phyloP scores from a whole-genome alignment of 1,140 invertebrate genomes.

The Lycorma delicatula region DNA sequence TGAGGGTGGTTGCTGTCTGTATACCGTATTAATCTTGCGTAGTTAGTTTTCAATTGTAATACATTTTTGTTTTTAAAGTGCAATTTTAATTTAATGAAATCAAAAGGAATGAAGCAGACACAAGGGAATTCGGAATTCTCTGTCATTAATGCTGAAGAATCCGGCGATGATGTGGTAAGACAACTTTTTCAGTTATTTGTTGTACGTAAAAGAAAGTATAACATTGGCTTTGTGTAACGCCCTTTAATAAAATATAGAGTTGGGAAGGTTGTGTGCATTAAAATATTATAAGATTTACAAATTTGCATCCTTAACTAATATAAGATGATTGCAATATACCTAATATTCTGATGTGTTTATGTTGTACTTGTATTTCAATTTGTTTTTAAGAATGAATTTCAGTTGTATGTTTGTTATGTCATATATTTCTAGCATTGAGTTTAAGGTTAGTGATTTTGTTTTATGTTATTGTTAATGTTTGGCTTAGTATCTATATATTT shows the following conservation, averaged over 20 bases:
- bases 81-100: too few species aligned
- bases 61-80: too few species aligned
- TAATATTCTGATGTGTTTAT: background rate
- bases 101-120: conserved; percentile 19
- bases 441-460: too few species aligned
- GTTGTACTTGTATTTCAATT: too few species aligned
- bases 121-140: conserved; percentile 24
- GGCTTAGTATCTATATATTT: too few species aligned
- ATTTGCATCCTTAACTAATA: background rate
- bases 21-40: too few species aligned
- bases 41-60: too few species aligned
- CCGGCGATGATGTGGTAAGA: conserved; percentile 38
- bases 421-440: too few species aligned
- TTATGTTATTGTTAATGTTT: too few species aligned
- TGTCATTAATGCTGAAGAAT: conserved; percentile 35
- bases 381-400: too few species aligned
- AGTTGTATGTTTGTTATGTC: too few species aligned
- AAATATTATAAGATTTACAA: background rate
- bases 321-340: background rate
- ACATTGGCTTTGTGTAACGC: background rate
- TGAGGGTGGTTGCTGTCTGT: too few species aligned
- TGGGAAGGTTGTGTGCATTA: background rate
- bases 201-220: background rate
- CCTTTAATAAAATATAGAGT: background rate
- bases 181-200: background rate